Evolutionary conservation across 2,113 vertebrate species (phyloP).

Genomic region (Marcusenius ussheri): DNA sequence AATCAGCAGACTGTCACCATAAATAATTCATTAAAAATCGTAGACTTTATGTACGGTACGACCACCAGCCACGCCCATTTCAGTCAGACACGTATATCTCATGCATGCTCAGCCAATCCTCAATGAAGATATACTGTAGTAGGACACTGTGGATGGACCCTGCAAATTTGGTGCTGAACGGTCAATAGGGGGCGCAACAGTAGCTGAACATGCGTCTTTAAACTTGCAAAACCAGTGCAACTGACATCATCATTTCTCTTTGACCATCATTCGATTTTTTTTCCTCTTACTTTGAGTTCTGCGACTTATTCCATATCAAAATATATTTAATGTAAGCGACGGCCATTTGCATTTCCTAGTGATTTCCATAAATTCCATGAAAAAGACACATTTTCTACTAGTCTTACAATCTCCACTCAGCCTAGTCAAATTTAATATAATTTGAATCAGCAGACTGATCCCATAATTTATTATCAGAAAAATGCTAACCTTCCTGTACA

Average conservation of each 20-base stretch:
- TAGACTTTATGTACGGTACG: background rate
- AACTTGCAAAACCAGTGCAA: background rate
- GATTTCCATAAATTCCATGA: background rate
- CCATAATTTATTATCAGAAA: background rate
- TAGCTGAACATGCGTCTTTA: background rate
- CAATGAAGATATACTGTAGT: background rate
- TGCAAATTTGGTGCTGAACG: background rate
- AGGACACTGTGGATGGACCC: background rate
- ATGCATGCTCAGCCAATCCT: background rate
- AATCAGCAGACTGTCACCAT: background rate
- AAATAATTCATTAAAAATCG: background rate
- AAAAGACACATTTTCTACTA: background rate
- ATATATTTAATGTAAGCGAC: background rate
- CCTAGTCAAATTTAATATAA: background rate
- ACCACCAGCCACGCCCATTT: background rate
- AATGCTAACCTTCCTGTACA: background rate
- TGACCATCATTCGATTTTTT: background rate
- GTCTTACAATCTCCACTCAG: background rate
- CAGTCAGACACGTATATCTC: background rate
- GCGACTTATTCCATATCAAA: background rate
- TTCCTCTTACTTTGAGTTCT: background rate
- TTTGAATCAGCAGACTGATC: background rate
- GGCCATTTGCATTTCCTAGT: background rate
- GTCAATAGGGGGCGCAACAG: background rate
- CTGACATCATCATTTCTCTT: background rate